Conservation (phyloP, 2,888 invertebrate genomes). For the Saturnia pavonia region DNA sequence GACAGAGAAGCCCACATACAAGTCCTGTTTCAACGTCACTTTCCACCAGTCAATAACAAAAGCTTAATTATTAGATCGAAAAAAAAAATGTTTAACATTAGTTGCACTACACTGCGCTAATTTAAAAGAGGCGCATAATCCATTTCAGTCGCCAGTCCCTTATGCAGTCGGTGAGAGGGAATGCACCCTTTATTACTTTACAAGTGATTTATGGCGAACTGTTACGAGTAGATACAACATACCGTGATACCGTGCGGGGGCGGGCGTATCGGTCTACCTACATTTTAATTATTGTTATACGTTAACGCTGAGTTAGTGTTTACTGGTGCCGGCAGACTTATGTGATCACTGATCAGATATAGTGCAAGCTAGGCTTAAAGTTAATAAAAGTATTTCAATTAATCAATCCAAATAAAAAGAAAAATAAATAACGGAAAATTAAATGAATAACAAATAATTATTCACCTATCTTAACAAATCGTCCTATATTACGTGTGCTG, state of each 20-base stretch:
- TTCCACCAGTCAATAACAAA: background rate
- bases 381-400: too few species aligned
- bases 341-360: background rate
- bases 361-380: too few species aligned
- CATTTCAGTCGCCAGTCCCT: background rate
- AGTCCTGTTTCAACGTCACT: background rate
- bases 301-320: background rate
- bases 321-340: background rate
- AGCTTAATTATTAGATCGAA: background rate
- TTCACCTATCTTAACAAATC: background rate
- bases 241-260: background rate
- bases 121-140: constrained; percentile 3
- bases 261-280: background rate
- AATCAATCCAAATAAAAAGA: too few species aligned
- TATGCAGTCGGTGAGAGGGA: constrained; percentile 16
- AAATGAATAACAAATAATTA: too few species aligned
- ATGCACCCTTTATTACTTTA: constrained; percentile 25
- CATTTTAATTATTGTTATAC: background rate
- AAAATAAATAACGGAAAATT: too few species aligned
- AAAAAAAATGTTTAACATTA: background rate
- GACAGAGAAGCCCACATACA: background rate
- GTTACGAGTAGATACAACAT: constrained; percentile 5
- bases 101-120: background rate
- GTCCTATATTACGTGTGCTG: background rate
- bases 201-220: constrained; percentile 34